Evolutionary conservation across 2,888 invertebrate species (phyloP), one percentile per base, ranked within the genome.

Genomic region (Leptopilina drosophilae): DNA sequence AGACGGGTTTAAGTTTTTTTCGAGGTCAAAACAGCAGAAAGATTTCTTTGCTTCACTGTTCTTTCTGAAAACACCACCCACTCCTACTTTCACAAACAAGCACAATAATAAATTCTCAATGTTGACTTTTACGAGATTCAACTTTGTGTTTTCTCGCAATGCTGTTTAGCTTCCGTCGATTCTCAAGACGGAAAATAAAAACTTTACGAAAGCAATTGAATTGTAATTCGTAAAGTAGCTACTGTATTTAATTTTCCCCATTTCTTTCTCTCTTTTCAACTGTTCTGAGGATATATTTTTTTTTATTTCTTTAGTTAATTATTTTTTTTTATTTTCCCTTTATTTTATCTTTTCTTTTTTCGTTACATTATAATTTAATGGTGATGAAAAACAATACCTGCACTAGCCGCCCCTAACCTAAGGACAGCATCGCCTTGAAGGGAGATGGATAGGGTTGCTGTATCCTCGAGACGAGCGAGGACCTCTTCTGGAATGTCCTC

Each of bases 401-500:
- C 87, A 81, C 90, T 88, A 82, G 90, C 91, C 80, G 91, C 88
- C 62, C 91, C 91, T 76, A 91, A 88, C 88, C 91, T 91, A 73
- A 91, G 88, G 77, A 91, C 91, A 77, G 91, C 91, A 84, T 91
- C 91, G 80, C 91, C 90, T 87, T 91, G 91, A 80, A 91, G 86
- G 77, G 91, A 91, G 83, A 91, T 91, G 83, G 91, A 91, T 77
- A 91, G 89, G 66, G 91, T 91, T 80, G 91, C 91, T 76, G 91
- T 91, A 84, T 91, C 91, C 85, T 91, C 91, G 84, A 91, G 91
- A 81, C 91, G 90, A 67, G 91, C 91, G 78, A 91, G 90, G 79
- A 91, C 91, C 84, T 91, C 91, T 85, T 91, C 91, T 80, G 91
- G 91, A 87, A 91, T 91, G 85, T 91, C 91, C 87, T 91, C 91